A percentile compares a stretch with the other conserved stretches of the same genome.
phyloP scores from a whole-genome alignment of 2,797 vertebrate genomes.

The Pseudochromis fuscus region DNA sequence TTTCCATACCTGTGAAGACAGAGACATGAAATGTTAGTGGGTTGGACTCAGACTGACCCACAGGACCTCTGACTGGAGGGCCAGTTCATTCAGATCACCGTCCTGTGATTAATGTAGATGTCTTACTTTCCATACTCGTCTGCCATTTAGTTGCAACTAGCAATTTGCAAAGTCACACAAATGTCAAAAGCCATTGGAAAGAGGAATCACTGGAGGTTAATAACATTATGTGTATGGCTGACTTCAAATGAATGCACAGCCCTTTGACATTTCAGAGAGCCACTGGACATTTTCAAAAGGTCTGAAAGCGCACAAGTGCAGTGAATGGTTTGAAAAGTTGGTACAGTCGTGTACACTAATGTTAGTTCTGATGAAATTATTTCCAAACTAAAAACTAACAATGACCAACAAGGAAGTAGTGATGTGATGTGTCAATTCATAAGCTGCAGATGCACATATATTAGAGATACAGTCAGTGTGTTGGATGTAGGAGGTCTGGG shows the following conservation, averaged over 20 bases:
- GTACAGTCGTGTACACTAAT: constrained; percentile 2
- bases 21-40: constrained; percentile 38
- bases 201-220: constrained; percentile 77
- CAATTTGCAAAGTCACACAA: constrained; percentile 74
- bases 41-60: constrained; percentile 28
- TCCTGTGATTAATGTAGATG: constrained; percentile 26
- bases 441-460: not conserved
- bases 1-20: constrained; percentile 92
- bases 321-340: constrained; percentile 17
- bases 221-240: constrained; percentile 73
- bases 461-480: not conserved
- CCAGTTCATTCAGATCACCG: constrained; percentile 37
- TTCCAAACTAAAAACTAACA: constrained; percentile 11
- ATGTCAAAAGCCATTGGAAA: constrained; percentile 72
- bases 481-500: not conserved
- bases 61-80: constrained; percentile 1
- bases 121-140: constrained; percentile 45
- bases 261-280: constrained; percentile 78
- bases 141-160: constrained; percentile 57
- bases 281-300: constrained; percentile 71
- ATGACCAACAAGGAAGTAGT: not conserved
- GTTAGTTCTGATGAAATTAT: constrained; percentile 20
- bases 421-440: not conserved
- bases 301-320: constrained; percentile 44
- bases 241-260: constrained; percentile 67